phyloP scores from a whole-genome alignment of 2,888 invertebrate species.

The Lepeophtheirus nordmannii region DNA sequence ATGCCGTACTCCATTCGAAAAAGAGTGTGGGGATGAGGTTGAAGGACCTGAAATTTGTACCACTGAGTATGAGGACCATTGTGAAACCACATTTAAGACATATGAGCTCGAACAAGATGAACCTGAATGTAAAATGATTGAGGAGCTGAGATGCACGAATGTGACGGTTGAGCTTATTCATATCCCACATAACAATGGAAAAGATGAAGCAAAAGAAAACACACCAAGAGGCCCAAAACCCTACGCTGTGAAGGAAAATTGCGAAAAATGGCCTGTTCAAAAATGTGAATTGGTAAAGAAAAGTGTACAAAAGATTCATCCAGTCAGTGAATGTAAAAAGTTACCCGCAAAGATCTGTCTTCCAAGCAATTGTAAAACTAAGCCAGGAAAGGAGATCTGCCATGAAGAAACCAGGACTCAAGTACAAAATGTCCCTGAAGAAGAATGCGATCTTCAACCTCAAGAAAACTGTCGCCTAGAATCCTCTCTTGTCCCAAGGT shows the following conservation, averaged over 20 bases:
- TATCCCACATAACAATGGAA: not conserved
- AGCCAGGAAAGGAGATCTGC: not conserved
- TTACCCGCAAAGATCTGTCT: not conserved
- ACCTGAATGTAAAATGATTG: not conserved
- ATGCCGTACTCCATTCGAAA: not conserved
- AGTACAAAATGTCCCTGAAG: not conserved
- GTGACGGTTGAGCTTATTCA: not conserved
- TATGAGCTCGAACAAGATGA: not conserved
- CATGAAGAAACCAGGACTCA: not conserved
- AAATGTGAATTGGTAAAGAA: not conserved
- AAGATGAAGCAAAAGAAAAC: not conserved
- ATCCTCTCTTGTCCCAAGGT: not conserved
- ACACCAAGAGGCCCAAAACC: not conserved
- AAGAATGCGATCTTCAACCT: conserved; percentile 4
- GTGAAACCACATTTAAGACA: not conserved
- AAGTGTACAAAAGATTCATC: not conserved
- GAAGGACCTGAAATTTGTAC: not conserved
- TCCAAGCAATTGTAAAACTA: not conserved
- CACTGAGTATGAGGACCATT: not conserved
- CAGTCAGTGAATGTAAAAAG: not conserved
- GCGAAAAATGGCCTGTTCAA: conserved; percentile 6
- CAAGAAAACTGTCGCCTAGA: not conserved
- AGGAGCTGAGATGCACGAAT: not conserved
- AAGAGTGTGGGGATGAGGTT: not conserved
- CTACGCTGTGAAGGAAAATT: not conserved